Evolutionary conservation across 2,113 vertebrate species (phyloP).

Genomic region (Spea bombifrons): DNA sequence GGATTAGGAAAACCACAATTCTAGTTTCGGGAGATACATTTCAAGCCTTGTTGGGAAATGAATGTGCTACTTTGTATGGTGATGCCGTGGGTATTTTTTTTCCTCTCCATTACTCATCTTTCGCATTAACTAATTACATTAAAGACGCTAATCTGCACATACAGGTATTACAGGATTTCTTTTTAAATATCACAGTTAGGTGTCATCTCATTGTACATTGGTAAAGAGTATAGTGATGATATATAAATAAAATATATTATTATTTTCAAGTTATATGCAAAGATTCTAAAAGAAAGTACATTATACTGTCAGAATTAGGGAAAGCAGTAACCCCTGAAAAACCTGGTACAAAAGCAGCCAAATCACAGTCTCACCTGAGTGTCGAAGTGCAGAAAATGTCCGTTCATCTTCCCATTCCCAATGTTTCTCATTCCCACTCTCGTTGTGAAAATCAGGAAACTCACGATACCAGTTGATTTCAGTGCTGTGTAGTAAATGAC

Average conservation of each 20-base stretch:
- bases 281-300: no score
- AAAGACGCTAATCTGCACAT: no score
- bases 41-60: constrained; percentile 22
- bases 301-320: no score
- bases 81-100: not conserved
- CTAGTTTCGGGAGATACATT: constrained; percentile 8
- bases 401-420: constrained; percentile 84
- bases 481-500: constrained; percentile 58
- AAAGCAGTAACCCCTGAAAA: no score
- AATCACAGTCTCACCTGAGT: constrained; percentile 76
- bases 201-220: no score
- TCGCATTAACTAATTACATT: no score
- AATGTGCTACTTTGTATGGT: constrained; percentile 14
- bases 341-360: no score
- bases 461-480: constrained; percentile 73
- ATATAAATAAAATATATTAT: no score
- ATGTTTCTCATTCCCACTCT: constrained; percentile 61
- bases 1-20: constrained; percentile 34
- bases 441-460: constrained; percentile 63
- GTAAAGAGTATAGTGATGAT: no score
- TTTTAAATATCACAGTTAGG: no score
- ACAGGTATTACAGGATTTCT: no score
- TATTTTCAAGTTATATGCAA: no score
- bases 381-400: constrained; percentile 90
- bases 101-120: not conserved